Evolutionary conservation across 2,888 invertebrate genomes (phyloP), one percentile per base, ranked within the genome.

Genomic region (Proisotoma minuta): DNA sequence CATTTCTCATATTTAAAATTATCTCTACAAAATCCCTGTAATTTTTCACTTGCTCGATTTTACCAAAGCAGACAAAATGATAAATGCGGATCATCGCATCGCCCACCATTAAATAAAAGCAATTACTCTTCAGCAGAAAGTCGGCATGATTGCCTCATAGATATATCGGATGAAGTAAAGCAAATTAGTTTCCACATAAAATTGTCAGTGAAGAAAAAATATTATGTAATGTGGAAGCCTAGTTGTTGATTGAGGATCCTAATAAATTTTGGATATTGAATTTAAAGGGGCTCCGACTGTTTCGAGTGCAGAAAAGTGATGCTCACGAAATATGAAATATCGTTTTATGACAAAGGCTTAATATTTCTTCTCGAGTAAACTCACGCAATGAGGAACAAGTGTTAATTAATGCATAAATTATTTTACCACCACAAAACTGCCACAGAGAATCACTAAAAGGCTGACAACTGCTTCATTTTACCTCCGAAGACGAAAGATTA

Each of bases 321-420:
- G 52, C 18, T 8, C 52, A 52, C 52, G 52, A 52, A 52, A 52
- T 26, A 52, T 52, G 52, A 52, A 52, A 28, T 52, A 52, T 28
- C 12, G n/a, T 20, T 28, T 12, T 28, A 24, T 22, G 29, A 27
- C 18, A 52, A 52, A 18, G 5, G 23, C 18, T 8, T 24, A 4
- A 52, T 52, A 52, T 28, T 12, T 27, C 18, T 3, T 52, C 29
- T 8, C 15, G 3, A 3, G 29, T 4, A 20, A 28, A 5, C 52
- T 52, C 52, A 52, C 29, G 29, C 22, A 28, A 27, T 28, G 26
- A 28, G 20, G 18, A 52, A 10, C 52, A 26, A 26, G 52, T 52
- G 52, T 52, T 52, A 52, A 52, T 52, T 52, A 28, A 27, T 52
- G 52, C 27, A 52, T 52, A 52, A 26, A 52, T 52, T 52, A 52